These are phyloP conservation scores for Julus scanicus DNA, from an alignment of 2,888 invertebrate genomes.

Conservation along the genomic window DNA sequence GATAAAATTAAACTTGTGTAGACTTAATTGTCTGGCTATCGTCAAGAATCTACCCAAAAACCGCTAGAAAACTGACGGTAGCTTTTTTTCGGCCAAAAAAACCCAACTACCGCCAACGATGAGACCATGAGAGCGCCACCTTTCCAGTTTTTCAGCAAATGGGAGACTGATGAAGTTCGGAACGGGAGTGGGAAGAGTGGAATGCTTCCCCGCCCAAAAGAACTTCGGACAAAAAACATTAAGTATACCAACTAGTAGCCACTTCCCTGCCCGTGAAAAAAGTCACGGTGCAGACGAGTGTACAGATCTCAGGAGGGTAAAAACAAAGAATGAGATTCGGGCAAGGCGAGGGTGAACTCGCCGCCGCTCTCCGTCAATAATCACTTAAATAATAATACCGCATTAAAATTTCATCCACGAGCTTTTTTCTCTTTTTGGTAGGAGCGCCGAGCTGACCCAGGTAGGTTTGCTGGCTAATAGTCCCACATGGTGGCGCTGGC, in stretches of 20 bases:
- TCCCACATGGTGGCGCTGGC: conserved; percentile 92
- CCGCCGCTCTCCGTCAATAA: not conserved
- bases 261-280: not conserved
- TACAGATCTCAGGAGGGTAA: not conserved
- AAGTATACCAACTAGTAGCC: not conserved
- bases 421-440: not conserved
- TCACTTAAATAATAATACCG: not conserved
- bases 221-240: not conserved
- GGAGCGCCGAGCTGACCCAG: not conserved
- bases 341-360: not conserved
- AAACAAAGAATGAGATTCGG: not conserved
- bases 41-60: too few species aligned
- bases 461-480: conserved; percentile 71
- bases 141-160: not conserved
- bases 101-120: not conserved
- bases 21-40: too few species aligned
- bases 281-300: not conserved
- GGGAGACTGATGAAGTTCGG: not conserved
- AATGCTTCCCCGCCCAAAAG: not conserved
- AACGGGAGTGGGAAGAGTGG: not conserved
- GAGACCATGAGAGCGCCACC: not conserved
- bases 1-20: too few species aligned
- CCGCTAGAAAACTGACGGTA: too few species aligned
- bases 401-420: not conserved
- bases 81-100: not conserved